A percentile compares a stretch with the other conserved stretches of the same genome.
These are phyloP conservation scores for Onychomys arenicola DNA, from an alignment of 2,797 vertebrate species.

Conservation along the genomic window DNA sequence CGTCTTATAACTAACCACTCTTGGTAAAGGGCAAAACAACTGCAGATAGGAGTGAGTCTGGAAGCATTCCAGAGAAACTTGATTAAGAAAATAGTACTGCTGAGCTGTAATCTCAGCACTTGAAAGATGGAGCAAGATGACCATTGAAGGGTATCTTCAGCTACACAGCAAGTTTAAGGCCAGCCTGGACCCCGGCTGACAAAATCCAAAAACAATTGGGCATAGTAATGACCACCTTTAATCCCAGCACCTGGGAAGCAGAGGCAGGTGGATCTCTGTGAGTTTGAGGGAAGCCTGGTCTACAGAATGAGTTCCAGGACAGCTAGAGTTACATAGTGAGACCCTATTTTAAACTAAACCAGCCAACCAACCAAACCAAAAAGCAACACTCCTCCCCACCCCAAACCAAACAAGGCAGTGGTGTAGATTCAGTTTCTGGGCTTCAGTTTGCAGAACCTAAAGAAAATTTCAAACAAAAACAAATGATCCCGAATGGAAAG, in stretches of 20 bases:
- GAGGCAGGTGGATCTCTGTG: not conserved
- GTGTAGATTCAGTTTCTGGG: not conserved
- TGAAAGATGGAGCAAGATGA: not conserved
- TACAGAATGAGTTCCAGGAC: not conserved
- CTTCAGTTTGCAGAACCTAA: not conserved
- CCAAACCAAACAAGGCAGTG: not conserved
- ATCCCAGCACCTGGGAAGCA: not conserved
- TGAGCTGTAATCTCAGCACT: not conserved
- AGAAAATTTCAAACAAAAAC: conserved; percentile 30
- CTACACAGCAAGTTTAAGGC: not conserved
- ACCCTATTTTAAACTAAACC: not conserved
- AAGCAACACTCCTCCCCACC: not conserved
- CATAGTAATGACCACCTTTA: not conserved
- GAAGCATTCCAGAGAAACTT: not conserved
- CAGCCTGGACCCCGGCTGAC: not conserved
- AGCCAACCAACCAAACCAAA: not conserved
- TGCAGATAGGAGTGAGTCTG: not conserved
- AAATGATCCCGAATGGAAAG: conserved; percentile 30
- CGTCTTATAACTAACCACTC: conserved; percentile 36
- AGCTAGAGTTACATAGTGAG: not conserved
- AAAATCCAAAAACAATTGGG: not conserved
- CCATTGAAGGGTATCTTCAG: not conserved
- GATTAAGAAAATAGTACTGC: not conserved
- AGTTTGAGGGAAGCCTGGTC: not conserved
- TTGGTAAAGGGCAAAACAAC: not conserved